These are phyloP conservation scores for Drosophila trichaetosa DNA, from an alignment of 2,888 invertebrate species.

Conservation along the genomic window DNA sequence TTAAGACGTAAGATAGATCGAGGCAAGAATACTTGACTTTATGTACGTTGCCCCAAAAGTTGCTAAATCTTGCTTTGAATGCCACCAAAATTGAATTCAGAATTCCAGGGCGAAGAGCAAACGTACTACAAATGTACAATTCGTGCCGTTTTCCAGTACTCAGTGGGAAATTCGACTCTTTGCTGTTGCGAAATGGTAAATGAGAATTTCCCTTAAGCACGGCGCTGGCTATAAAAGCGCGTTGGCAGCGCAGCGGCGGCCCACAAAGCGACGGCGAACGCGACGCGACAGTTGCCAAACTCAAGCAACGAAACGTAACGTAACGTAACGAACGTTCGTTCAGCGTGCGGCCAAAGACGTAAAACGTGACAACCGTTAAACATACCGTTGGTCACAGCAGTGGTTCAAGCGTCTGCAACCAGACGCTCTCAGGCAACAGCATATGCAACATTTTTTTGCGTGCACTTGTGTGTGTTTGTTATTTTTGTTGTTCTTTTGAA, in stretches of 20 bases:
- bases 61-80: not conserved
- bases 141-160: constrained; percentile 11
- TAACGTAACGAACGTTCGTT: constrained; percentile 5
- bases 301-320: constrained; percentile 5
- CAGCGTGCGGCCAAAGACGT: constrained; percentile 28
- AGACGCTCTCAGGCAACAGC: constrained; percentile 15
- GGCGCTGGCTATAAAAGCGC: constrained; percentile 60
- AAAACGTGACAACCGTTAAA: constrained; percentile 22
- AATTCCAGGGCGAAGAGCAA: constrained; percentile 19
- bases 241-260: constrained; percentile 26
- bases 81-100: not conserved
- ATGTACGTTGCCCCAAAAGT: not conserved
- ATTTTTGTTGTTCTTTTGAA: constrained; percentile 26
- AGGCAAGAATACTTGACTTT: not conserved
- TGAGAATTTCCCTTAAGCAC: constrained; percentile 38
- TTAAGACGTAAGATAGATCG: not conserved
- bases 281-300: constrained; percentile 45
- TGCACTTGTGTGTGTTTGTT: constrained; percentile 10
- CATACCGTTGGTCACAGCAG: constrained; percentile 10
- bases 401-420: constrained; percentile 20
- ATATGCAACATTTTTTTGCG: constrained; percentile 13
- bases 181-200: constrained; percentile 1
- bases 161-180: constrained; percentile 18
- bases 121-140: constrained; percentile 1
- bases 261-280: constrained; percentile 57